Conservation (phyloP, 2,113 vertebrate species). For the Cyphomyrus discorhynchus region DNA sequence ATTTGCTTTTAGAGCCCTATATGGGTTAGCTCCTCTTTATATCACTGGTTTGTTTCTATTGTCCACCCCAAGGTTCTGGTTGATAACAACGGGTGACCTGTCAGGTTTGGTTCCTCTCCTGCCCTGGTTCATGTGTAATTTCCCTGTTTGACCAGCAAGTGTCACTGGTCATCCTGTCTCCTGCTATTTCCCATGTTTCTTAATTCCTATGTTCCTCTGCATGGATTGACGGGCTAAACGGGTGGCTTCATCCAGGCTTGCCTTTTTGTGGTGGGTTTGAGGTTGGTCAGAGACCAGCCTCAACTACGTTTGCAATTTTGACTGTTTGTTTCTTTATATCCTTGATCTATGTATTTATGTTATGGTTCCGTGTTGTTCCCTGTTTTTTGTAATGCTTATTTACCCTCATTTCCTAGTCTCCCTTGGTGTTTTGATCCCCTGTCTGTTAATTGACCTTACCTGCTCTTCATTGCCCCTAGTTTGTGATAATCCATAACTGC, state of each 20-base stretch:
- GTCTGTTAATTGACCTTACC: too few relatives aligned
- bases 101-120: neutral
- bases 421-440: neutral
- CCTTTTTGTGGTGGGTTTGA: neutral
- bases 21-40: too few relatives aligned
- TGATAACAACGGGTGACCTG: neutral
- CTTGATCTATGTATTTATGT: neutral
- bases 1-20: too few relatives aligned
- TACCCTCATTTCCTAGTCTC: neutral
- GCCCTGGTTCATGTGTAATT: neutral
- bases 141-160: neutral
- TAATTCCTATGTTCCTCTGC: too few relatives aligned
- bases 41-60: too few relatives aligned
- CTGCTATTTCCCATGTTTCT: too few relatives aligned
- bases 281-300: neutral
- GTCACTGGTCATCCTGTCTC: neutral
- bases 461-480: too few relatives aligned
- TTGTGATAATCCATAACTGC: too few relatives aligned
- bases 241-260: neutral
- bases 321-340: neutral
- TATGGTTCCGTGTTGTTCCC: neutral
- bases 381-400: neutral
- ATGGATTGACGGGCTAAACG: neutral
- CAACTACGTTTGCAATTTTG: neutral
- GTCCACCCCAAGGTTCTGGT: neutral